phyloP scores from a whole-genome alignment of 1,140 invertebrate species.

The Reticulitermes speratus region DNA sequence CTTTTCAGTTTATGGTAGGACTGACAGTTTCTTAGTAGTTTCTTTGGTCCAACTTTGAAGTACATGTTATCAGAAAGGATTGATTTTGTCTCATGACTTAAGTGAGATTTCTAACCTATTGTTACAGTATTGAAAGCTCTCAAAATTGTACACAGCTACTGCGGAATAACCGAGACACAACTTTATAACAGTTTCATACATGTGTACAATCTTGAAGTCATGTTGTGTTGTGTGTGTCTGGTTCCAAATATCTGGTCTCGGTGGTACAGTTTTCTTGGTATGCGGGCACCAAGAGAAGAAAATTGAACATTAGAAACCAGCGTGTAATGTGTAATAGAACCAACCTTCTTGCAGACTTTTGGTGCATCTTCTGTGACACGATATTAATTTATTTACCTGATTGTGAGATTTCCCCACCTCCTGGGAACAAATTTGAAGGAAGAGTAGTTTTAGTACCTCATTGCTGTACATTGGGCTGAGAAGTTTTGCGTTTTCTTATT shows the following conservation, averaged over 20 bases:
- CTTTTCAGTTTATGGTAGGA: no score
- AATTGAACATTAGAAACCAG: not conserved
- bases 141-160: not conserved
- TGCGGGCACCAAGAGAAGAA: not conserved
- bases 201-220: slow-evolving; percentile 12
- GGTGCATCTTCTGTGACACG: not conserved
- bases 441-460: no score
- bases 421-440: no score
- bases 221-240: not conserved
- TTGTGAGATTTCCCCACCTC: no score
- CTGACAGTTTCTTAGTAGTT: no score
- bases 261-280: not conserved
- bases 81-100: not conserved
- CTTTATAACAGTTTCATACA: not conserved
- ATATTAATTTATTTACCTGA: not conserved
- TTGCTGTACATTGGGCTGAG: no score
- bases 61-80: no score
- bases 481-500: no score
- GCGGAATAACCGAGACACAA: not conserved
- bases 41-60: no score
- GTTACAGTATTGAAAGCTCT: not conserved
- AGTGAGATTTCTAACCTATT: not conserved
- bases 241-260: not conserved
- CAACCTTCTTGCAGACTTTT: slow-evolving; percentile 6
- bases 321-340: not conserved